Conservation (phyloP, 1,140 invertebrate species). For the Dicyema japonicum region DNA sequence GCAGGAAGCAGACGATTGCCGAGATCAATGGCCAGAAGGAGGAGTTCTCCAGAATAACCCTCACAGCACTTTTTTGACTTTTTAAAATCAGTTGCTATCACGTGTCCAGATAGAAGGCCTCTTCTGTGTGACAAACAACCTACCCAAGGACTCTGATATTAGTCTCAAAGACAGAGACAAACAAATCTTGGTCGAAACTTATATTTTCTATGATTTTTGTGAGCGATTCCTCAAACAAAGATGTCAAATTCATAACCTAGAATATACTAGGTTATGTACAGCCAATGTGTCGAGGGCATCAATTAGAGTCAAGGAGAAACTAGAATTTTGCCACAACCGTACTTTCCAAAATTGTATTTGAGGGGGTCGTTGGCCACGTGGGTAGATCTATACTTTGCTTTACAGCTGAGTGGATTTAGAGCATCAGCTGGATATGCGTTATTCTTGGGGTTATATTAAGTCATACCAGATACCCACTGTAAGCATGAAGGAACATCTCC, state of each 20-base stretch:
- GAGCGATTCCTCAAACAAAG: conserved; percentile 65
- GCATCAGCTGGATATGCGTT: conserved; percentile 88
- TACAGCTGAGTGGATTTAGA: conserved; percentile 74
- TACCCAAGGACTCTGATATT: conserved; percentile 79
- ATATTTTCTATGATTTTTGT: conserved; percentile 40
- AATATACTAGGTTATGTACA: conserved; percentile 21
- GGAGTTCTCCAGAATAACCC: conserved; percentile 64
- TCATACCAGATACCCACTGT: conserved; percentile 54
- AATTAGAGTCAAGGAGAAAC: conserved; percentile 71
- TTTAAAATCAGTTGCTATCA: conserved; percentile 30
- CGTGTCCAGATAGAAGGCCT: conserved; percentile 60
- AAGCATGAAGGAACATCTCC: conserved; percentile 91
- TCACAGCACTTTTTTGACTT: conserved; percentile 39
- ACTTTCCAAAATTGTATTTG: conserved; percentile 80
- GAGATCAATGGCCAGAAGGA: conserved; percentile 57
- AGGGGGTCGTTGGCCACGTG: conserved; percentile 63
- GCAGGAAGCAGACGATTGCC: conserved; percentile 62
- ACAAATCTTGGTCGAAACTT: conserved; percentile 58
- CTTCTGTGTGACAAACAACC: conserved; percentile 27
- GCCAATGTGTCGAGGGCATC: conserved; percentile 71
- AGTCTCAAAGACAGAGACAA: conserved; percentile 88
- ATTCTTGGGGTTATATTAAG: conserved; percentile 7
- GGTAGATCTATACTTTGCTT: conserved; percentile 39
- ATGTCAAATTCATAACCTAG: conserved; percentile 47
- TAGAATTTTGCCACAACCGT: conserved; percentile 29